Conservation (phyloP, 2,888 invertebrate species). For the Spodoptera exigua region DNA sequence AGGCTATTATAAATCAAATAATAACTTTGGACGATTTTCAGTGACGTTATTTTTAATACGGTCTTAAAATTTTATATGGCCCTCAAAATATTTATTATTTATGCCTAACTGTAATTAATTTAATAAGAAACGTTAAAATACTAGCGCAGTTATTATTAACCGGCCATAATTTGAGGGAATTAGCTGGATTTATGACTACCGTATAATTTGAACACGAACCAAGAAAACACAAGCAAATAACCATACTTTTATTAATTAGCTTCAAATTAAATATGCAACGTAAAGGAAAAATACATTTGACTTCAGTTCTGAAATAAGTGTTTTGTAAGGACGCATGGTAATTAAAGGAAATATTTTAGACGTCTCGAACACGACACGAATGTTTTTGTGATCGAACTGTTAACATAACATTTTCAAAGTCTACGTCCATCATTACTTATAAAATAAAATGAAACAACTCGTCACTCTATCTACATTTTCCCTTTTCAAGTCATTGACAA, state of each 20-base stretch:
- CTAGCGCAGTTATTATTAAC: slow-evolving; percentile 17
- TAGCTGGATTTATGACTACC: slow-evolving; percentile 32
- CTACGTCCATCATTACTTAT: no score
- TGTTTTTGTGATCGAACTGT: no score
- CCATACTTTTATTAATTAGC: slow-evolving; percentile 7
- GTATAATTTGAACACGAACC: slow-evolving; percentile 27
- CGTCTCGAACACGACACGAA: no score
- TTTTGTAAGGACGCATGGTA: no score
- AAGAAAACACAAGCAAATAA: slow-evolving; percentile 13
- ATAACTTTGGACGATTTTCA: no score
- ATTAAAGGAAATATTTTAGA: no score
- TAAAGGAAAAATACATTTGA: not conserved
- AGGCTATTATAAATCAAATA: no score
- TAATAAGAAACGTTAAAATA: slow-evolving; percentile 18
- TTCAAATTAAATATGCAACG: slow-evolving; percentile 1
- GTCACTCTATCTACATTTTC: no score
- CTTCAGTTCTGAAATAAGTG: not conserved
- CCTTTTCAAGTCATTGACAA: no score
- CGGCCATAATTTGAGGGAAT: slow-evolving; percentile 44
- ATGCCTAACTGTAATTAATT: slow-evolving; percentile 22
- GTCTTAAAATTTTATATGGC: slow-evolving; percentile 14
- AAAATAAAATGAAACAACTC: no score
- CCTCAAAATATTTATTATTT: slow-evolving; percentile 29
- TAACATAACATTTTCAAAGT: no score
- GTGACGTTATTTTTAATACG: no score